Conservation (phyloP, 2,113 vertebrate species). For the Corynorhinus townsendii region DNA sequence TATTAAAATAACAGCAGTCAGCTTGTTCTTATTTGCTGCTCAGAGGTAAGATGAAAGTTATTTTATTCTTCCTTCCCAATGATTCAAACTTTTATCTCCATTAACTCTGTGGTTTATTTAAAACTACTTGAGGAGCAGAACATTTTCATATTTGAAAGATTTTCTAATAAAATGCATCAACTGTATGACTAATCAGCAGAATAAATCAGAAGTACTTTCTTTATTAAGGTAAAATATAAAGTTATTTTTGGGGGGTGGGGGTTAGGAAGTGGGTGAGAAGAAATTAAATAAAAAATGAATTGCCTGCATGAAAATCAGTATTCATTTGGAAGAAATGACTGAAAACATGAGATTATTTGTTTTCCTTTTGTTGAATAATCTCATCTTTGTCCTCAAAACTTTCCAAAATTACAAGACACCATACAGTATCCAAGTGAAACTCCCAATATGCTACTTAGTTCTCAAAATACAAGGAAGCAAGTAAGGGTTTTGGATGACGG, state of each 20-base stretch:
- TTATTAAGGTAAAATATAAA: neutral
- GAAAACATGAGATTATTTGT: neutral
- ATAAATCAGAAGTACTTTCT: neutral
- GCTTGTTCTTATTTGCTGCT: neutral
- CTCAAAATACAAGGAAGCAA: neutral
- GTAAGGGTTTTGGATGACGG: neutral
- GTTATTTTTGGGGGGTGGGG: accelerated
- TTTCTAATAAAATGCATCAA: slow-evolving; percentile 21
- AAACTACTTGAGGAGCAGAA: neutral
- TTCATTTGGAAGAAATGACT: neutral
- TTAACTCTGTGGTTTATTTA: neutral
- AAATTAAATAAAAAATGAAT: neutral
- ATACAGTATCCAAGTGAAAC: neutral
- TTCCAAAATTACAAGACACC: neutral
- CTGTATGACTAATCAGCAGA: neutral
- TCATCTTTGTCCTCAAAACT: neutral
- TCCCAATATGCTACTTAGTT: neutral
- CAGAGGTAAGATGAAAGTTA: neutral
- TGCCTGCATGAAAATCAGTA: neutral
- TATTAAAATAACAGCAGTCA: neutral
- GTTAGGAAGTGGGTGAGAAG: accelerated
- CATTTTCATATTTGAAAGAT: neutral
- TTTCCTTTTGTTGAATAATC: neutral
- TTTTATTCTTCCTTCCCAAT: neutral
- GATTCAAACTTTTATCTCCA: neutral